phyloP scores from a whole-genome alignment of 2,113 vertebrate genomes.

The Nesogale talazaci region DNA sequence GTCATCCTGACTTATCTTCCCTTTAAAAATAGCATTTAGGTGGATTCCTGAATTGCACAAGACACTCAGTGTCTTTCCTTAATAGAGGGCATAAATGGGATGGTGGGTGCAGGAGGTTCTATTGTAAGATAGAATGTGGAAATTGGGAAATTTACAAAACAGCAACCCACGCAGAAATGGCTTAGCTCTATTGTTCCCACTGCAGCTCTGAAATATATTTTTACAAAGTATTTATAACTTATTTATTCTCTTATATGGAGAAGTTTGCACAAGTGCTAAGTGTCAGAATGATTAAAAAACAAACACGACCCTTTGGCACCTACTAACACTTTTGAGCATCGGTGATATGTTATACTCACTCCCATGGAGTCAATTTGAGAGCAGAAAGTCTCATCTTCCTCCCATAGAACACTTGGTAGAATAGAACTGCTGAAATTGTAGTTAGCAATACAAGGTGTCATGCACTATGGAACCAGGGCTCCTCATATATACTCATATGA shows the following conservation, averaged over 20 bases:
- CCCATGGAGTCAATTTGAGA: too few relatives aligned
- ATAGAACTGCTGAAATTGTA: too few relatives aligned
- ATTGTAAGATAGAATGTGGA: not conserved
- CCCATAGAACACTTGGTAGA: too few relatives aligned
- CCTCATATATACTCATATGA: too few relatives aligned
- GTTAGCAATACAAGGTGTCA: too few relatives aligned
- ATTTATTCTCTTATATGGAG: conserved; percentile 2
- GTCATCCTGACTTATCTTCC: conserved; percentile 45
- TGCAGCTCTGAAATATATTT: not conserved
- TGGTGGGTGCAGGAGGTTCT: not conserved
- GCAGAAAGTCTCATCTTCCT: too few relatives aligned
- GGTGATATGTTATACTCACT: not conserved
- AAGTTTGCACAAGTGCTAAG: not conserved
- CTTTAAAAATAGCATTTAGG: conserved; percentile 38
- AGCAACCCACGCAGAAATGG: not conserved
- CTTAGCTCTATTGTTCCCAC: not conserved
- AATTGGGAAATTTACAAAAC: conserved; percentile 15
- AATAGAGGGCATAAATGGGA: not conserved
- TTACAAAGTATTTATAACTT: conserved; percentile 18
- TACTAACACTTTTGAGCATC: not conserved
- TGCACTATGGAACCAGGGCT: too few relatives aligned
- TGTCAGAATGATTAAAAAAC: not conserved
- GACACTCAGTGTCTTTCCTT: not conserved
- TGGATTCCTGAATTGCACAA: conserved; percentile 60
- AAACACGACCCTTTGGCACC: not conserved